A percentile compares a stretch with the other conserved stretches of the same genome.
Conservation (phyloP, 2,113 vertebrate species). For the Cichladusa arquata region DNA sequence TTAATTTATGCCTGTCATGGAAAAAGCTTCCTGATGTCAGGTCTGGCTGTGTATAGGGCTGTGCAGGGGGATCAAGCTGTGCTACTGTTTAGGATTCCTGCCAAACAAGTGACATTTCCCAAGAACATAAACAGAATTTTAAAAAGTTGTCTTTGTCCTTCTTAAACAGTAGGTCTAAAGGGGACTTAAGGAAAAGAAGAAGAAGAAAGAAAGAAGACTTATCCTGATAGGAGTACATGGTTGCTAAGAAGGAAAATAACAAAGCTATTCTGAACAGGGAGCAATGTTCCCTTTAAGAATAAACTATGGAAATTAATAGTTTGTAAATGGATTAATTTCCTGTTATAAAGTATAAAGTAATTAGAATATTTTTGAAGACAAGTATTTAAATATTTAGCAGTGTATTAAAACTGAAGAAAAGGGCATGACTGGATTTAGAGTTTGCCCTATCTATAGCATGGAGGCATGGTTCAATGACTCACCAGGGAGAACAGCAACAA, state of each 20-base stretch:
- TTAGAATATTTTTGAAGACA: slow-evolving; percentile 9
- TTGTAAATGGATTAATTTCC: not conserved
- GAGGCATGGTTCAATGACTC: not conserved
- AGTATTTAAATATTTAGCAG: slow-evolving; percentile 23
- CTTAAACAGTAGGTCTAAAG: slow-evolving; percentile 57
- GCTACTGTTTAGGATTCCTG: slow-evolving; percentile 61
- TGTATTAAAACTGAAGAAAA: not conserved
- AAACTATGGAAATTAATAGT: not conserved
- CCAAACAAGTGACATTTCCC: slow-evolving; percentile 75
- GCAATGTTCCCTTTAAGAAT: not conserved
- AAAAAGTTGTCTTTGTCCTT: slow-evolving; percentile 71
- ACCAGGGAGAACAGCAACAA: not conserved
- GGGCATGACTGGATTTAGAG: not conserved
- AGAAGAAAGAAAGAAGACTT: not conserved
- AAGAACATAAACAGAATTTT: slow-evolving; percentile 72
- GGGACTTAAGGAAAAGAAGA: not conserved
- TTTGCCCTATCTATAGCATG: not conserved
- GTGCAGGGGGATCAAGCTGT: slow-evolving; percentile 65
- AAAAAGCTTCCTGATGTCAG: slow-evolving; percentile 62
- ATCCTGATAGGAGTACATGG: not conserved
- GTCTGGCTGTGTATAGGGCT: slow-evolving; percentile 40
- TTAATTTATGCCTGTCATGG: slow-evolving; percentile 73
- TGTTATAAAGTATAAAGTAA: not conserved
- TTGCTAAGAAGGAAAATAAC: not conserved
- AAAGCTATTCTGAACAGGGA: not conserved